A percentile compares a stretch with the other conserved stretches of the same genome.
These are phyloP conservation scores for Berghia stephanieae DNA, from an alignment of 1,140 invertebrate species.

Conservation along the genomic window DNA sequence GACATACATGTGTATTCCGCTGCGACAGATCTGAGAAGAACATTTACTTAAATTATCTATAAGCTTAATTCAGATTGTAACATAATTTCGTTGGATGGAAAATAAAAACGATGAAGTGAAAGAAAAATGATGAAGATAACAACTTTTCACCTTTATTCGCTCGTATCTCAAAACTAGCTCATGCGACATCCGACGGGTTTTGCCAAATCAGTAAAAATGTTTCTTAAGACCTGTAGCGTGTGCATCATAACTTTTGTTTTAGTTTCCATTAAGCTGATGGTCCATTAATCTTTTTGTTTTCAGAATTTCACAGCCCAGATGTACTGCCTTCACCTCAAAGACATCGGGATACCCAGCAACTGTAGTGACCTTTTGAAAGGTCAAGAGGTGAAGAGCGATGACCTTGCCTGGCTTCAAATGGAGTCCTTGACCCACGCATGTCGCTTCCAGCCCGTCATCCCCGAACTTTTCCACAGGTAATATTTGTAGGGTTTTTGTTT, in stretches of 20 bases:
- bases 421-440: constrained; percentile 31
- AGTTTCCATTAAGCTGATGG: not conserved
- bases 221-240: not conserved
- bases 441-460: constrained; percentile 40
- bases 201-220: not conserved
- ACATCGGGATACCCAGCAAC: constrained; percentile 31
- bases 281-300: constrained; percentile 10
- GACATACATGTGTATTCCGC: no score
- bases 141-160: no score
- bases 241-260: not conserved
- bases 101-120: no score
- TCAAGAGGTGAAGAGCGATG: constrained; percentile 18
- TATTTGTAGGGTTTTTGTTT: not conserved
- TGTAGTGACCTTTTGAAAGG: not conserved
- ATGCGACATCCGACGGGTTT: no score
- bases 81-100: no score
- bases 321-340: constrained; percentile 44
- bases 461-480: constrained; percentile 38
- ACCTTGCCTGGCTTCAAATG: constrained; percentile 24
- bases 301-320: constrained; percentile 32
- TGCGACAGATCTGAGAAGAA: no score
- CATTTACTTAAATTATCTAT: no score
- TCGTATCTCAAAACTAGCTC: no score
- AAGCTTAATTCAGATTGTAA: no score
- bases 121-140: no score